Base-by-base conservation (phyloP, 2,888 invertebrate genomes). In the Eupithecia tripunctaria region DNA sequence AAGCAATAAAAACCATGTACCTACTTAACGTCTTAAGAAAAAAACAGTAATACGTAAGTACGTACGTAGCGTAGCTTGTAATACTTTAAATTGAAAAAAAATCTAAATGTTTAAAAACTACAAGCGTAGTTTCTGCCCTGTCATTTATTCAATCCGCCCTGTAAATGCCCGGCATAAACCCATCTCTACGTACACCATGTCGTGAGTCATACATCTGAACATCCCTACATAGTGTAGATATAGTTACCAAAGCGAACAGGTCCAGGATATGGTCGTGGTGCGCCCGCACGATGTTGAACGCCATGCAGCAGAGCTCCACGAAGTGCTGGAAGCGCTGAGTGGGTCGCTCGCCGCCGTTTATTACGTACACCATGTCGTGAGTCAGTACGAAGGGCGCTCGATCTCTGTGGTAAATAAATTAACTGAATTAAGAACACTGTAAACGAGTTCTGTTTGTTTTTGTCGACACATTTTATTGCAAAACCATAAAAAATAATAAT, bases 331-430 rank as follows among this genome's bases (percentile, higher is more conserved):
- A 99, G 80, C 97, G 97, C 76, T 97, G 98, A 10, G 98, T 97
- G 51, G 98, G 98, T 80, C 98, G 96, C 87, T 99, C 99, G 2
- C 99, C 98, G 68, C 98, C 98, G 90, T 99, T 99, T 84, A 99
- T 99, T n/a, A 99, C 99, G 91, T 99, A 99, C 7, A 98, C 99
- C 99, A 99, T 99, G 89, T 99, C 99, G 38, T 98, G 97, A 0
- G 99, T 99, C 71, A 99, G 91, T 1, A 99, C 99, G 94, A 99
- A 99, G 0, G 99, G 99, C 0, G 98, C 98, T 18, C 99, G 97
- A 92, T 99, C 99, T 83, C 99, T 98, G 88, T 1, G 64, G 43
- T 38, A 59, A 27, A 68, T 5, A 41, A 10, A 51, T 51, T 43
- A n/a, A 14, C 5, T 7, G 8, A 8, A 1, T 47, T 47, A n/a